Percentiles rank a stretch among this genome's conserved stretches.
These are phyloP conservation scores for Solenopsis invicta DNA, from an alignment of 1,140 invertebrate species.

Conservation along the genomic window DNA sequence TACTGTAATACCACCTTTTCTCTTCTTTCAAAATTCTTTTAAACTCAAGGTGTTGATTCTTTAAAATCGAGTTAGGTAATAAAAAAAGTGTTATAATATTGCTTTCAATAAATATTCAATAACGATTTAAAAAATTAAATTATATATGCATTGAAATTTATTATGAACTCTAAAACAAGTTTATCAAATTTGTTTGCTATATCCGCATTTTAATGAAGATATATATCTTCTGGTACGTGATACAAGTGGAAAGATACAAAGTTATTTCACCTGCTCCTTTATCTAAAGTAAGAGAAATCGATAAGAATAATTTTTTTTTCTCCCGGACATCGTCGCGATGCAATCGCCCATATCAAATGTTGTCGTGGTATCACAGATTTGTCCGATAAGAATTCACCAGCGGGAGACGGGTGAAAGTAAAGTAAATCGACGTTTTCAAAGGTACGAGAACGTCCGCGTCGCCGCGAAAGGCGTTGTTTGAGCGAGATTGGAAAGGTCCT, in stretches of 20 bases:
- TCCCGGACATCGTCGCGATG: neutral
- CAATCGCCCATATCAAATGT: constrained; percentile 1
- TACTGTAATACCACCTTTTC: no score
- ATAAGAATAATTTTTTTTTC: neutral
- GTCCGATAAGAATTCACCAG: constrained; percentile 2
- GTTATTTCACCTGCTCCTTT: neutral
- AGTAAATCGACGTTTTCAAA: constrained; percentile 66
- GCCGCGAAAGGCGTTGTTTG: constrained; percentile 59
- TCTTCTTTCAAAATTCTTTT: no score
- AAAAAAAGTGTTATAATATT: neutral
- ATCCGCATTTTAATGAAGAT: neutral
- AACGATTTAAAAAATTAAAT: neutral
- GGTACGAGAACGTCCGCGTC: constrained; percentile 29
- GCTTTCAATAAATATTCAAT: constrained; percentile 1
- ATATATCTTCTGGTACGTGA: neutral
- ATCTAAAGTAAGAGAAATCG: neutral
- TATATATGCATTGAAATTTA: neutral
- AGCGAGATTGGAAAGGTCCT: constrained; percentile 63
- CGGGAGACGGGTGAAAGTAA: constrained; percentile 79
- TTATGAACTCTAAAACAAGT: neutral
- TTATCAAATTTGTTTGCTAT: neutral
- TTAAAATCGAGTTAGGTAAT: neutral
- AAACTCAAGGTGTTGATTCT: no score
- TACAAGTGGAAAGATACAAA: neutral
- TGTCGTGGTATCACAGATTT: constrained; percentile 33